Base-by-base conservation (phyloP, 1,140 invertebrate genomes). In the Drosophila neocordata region DNA sequence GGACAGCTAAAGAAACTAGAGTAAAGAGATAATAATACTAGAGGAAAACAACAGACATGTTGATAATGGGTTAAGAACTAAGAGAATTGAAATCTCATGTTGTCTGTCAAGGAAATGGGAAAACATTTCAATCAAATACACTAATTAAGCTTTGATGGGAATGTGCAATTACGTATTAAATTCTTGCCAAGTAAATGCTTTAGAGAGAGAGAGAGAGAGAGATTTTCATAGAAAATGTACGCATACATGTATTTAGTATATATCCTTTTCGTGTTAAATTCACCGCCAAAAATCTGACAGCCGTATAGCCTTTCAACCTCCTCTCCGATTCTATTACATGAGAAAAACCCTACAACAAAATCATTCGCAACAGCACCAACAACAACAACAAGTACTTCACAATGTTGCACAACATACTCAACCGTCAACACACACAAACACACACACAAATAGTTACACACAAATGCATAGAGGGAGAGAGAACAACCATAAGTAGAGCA, bases 401-500 rank as follows among this genome's bases (percentile, higher is more conserved):
- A 35, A 76, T 76, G 71, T 63, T 69, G 52, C 64, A 74, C 71
- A 68, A 67, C 65, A 74, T 41, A 64, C 52, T 22, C 22, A 59
- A 65, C 6, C 11, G 59, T 1, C n/a, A 31, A 35, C 18, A 52
- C n/a, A 27, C 38, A 48, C 56, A 57, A 13, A 52, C 64, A 34
- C 18, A 73, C 60, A 20, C 27, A 67, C 58, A 48, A 34, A 31
- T 31, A 31, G 27, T 31, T 24, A 24, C 22, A 20, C 22, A 38
- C 37, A 44, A 66, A 48, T 20, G 41, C 15, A 48, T 18, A 20
- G 7, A 18, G 41, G 15, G 7, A 48, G 15, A 48, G 15, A 48
- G 41, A 15, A 13, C 41, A 20, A 44, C 41, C 37, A 61, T 62
- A 51, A 64, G 71, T 35, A 58, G 69, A 68, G 72, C 72, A 75